A percentile compares a stretch with the other conserved stretches of the same genome.
phyloP scores from a whole-genome alignment of 2,797 vertebrate species.

The Hapalemur alaotrensis region DNA sequence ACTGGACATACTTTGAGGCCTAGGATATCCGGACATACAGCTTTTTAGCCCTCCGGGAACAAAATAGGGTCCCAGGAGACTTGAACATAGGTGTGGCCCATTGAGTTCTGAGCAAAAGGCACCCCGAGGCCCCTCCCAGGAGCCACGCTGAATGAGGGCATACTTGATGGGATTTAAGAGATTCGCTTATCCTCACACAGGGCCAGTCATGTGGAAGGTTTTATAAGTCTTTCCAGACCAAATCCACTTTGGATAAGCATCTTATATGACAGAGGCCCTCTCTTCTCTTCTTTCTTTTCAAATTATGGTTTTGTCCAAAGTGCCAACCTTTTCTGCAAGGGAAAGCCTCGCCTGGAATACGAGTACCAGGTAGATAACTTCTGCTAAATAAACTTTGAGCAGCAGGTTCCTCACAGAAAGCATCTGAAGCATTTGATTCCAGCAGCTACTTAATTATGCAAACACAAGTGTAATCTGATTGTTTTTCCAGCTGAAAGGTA shows the following conservation, averaged over 20 bases:
- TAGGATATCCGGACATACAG: background rate
- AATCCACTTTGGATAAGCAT: slow-evolving; percentile 67
- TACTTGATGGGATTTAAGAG: slow-evolving; percentile 53
- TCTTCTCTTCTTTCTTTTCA: background rate
- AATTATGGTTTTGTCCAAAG: background rate
- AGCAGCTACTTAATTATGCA: background rate
- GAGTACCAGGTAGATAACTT: background rate
- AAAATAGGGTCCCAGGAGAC: background rate
- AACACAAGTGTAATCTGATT: background rate
- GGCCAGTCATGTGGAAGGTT: slow-evolving; percentile 70
- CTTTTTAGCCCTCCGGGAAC: background rate
- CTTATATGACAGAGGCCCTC: background rate
- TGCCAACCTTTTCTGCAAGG: slow-evolving; percentile 9
- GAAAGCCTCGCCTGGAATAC: background rate
- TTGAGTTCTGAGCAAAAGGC: background rate
- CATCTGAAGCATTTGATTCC: background rate
- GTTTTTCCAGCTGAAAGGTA: background rate
- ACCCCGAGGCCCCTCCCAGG: background rate
- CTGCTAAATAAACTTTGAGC: background rate
- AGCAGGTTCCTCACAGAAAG: background rate
- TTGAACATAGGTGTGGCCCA: background rate
- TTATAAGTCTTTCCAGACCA: slow-evolving; percentile 57
- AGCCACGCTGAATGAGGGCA: slow-evolving; percentile 32
- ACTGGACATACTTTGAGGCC: background rate
- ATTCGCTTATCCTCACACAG: background rate